A percentile compares a stretch with the other conserved stretches of the same genome.
phyloP scores from a whole-genome alignment of 2,888 invertebrate genomes.

The Perizoma flavofasciatum region DNA sequence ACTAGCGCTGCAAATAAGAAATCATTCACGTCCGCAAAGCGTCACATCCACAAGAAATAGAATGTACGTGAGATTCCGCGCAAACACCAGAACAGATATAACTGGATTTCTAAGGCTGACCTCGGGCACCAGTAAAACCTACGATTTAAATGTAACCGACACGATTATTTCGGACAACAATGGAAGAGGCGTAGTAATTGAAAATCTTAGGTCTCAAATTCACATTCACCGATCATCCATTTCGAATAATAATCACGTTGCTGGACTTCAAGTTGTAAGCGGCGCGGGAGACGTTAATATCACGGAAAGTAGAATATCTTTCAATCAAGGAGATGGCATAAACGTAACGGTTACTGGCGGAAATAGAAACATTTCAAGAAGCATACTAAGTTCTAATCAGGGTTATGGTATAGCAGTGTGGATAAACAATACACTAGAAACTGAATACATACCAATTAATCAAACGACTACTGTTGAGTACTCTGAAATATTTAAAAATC shows the following conservation, averaged over 20 bases:
- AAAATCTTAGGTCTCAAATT: constrained; percentile 95
- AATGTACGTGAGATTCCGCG: constrained; percentile 91
- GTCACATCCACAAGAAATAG: constrained; percentile 92
- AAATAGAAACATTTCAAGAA: constrained; percentile 94
- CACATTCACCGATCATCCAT: constrained; percentile 92
- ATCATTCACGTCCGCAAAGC: constrained; percentile 94
- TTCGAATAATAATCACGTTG: constrained; percentile 94
- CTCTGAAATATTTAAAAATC: constrained; percentile 93
- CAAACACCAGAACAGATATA: constrained; percentile 88
- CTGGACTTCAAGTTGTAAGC: constrained; percentile 94
- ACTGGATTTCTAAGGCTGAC: constrained; percentile 91
- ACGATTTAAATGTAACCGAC: constrained; percentile 94
- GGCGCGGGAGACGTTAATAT: constrained; percentile 98
- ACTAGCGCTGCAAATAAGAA: constrained; percentile 88
- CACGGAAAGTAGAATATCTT: constrained; percentile 94
- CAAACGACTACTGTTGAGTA: constrained; percentile 95
- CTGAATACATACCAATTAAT: constrained; percentile 91
- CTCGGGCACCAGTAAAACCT: constrained; percentile 90
- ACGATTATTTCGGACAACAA: constrained; percentile 94
- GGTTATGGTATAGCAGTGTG: constrained; percentile 96
- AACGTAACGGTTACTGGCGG: constrained; percentile 98
- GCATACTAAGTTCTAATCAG: constrained; percentile 92
- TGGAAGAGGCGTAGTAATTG: constrained; percentile 97
- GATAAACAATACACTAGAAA: constrained; percentile 92
- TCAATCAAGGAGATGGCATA: constrained; percentile 96